These are phyloP conservation scores for Pseudonaja textilis DNA, from an alignment of 2,113 vertebrate genomes.

Conservation along the genomic window DNA sequence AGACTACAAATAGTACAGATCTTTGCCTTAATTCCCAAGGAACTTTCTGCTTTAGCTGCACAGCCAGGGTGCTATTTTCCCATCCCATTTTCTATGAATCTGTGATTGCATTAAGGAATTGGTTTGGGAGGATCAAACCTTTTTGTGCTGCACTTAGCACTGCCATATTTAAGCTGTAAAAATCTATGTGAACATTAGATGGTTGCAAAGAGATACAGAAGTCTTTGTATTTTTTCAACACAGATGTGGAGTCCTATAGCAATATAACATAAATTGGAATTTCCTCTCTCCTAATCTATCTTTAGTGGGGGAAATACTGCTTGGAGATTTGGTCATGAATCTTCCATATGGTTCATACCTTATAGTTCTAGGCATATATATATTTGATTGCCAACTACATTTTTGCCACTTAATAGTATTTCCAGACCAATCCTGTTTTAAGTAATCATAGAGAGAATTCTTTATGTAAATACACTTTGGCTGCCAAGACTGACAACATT, in stretches of 20 bases:
- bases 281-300: not conserved
- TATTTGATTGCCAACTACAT: not conserved
- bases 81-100: not conserved
- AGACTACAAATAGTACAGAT: not conserved
- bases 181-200: not conserved
- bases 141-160: not conserved
- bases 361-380: not conserved
- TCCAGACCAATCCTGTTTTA: not conserved
- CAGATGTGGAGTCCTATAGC: not conserved
- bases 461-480: not conserved
- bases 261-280: not conserved
- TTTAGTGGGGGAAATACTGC: not conserved
- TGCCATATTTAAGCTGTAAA: not conserved
- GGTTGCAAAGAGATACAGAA: not conserved
- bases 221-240: not conserved
- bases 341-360: not conserved
- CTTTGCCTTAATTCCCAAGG: not conserved
- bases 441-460: not conserved
- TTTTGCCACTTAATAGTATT: not conserved
- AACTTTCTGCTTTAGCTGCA: not conserved
- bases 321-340: not conserved
- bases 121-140: not conserved
- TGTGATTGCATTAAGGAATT: not conserved
- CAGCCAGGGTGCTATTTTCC: not conserved
- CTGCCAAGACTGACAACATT: not conserved